Evolutionary conservation across 1,140 invertebrate genomes (phyloP), one percentile per base, ranked within the genome.

Genomic region (Conus ventricosus): DNA sequence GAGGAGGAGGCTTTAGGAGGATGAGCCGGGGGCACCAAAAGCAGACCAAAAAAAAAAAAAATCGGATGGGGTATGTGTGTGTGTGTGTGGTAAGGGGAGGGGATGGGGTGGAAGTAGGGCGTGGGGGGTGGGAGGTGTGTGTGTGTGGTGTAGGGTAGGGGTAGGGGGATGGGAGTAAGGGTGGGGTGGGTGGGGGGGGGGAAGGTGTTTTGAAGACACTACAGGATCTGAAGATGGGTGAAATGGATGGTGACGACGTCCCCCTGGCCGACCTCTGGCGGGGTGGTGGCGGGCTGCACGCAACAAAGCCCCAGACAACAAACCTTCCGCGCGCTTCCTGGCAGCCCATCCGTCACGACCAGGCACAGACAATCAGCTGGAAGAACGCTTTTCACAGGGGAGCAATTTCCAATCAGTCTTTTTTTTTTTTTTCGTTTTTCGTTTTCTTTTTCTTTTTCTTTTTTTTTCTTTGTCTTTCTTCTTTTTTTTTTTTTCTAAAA

Each of bases 331-430:
- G 39, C 80, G 17, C 51, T 7, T 23, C 8, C 80, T 81, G 80
- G 80, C 80, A 81, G 39, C 27, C 80, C 80, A 81, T 81, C 80
- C 80, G 80, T 81, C 80, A 81, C 80, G 11, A 51, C 39, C 25
- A 54, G 80, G 80, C 80, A 81, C 27, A 81, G 80, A 81, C 80
- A 81, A 81, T 81, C 80, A 81, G 80, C 80, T 81, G 80, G 80
- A 81, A 81, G 80, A 81, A 54, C 80, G 80, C 39, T 81, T 81
- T 81, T 81, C 80, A 81, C 80, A 54, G 80, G 80, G 80, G 80
- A 81, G 39, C 80, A 81, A 81, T 81, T 81, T 81, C 80, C 80
- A 81, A 81, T 81, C 80, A 81, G 80, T 81, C 80, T 81, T 81
- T 81, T 78, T 78, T 78, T 25, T 51, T 25, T 78, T 39, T 39